Evolutionary conservation across 1,140 invertebrate genomes (phyloP).

Genomic region (Achatina immaculata): DNA sequence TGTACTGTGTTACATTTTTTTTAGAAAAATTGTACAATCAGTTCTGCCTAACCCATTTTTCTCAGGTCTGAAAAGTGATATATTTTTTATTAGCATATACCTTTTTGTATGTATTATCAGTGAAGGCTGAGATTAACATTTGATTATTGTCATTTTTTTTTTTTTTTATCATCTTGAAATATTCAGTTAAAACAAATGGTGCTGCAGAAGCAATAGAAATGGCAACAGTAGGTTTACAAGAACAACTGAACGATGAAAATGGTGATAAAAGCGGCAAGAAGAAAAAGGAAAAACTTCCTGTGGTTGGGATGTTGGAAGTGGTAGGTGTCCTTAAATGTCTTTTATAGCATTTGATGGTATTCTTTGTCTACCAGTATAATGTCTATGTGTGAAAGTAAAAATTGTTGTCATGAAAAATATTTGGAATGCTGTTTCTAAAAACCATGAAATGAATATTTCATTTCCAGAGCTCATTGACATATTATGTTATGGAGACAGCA

Average conservation of each 20-base stretch:
- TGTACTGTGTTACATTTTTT: no score
- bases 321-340: conserved; percentile 33
- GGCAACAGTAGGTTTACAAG: background rate
- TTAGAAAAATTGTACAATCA: no score
- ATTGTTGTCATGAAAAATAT: background rate
- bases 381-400: background rate
- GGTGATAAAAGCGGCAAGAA: conserved; percentile 33
- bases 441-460: background rate
- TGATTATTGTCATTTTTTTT: background rate
- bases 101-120: no score
- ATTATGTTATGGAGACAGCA: no score
- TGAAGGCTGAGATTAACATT: no score
- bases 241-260: background rate
- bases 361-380: background rate
- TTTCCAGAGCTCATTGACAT: background rate
- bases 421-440: background rate
- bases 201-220: conserved; percentile 22
- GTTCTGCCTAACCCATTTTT: no score
- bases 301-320: conserved; percentile 50
- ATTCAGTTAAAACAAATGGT: background rate
- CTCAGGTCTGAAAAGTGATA: no score
- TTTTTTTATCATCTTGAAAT: background rate
- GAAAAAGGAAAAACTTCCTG: conserved; percentile 45
- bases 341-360: background rate
- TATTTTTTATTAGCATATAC: no score